phyloP scores from a whole-genome alignment of 2,797 vertebrate species.

The Vipera ursinii region DNA sequence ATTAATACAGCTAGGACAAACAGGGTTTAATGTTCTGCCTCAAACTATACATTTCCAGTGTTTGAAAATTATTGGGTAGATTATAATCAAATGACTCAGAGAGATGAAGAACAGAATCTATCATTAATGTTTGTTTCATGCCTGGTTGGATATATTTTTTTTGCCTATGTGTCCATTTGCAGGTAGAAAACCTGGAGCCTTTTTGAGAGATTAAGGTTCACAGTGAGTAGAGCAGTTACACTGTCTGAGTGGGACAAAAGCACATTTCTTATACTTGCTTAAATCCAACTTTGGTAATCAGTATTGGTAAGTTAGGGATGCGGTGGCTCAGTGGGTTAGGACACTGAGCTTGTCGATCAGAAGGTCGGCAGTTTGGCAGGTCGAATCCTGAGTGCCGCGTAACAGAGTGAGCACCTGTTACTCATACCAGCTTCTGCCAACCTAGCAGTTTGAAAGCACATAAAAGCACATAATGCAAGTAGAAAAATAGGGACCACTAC shows the following conservation, averaged over 20 bases:
- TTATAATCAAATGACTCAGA: background rate
- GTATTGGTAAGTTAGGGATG: background rate
- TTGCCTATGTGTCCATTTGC: background rate
- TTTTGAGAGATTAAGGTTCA: background rate
- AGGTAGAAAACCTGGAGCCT: background rate
- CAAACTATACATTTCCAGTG: background rate
- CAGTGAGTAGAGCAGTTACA: background rate
- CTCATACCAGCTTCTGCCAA: too few species aligned
- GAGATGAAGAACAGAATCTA: background rate
- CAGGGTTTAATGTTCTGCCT: background rate
- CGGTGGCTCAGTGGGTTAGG: too few species aligned
- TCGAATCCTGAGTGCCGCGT: too few species aligned
- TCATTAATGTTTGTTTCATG: background rate
- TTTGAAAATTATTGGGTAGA: background rate
- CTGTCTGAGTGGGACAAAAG: background rate
- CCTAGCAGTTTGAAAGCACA: too few species aligned
- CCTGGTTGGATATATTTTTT: background rate
- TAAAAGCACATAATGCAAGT: too few species aligned
- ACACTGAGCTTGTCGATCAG: too few species aligned
- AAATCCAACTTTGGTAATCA: too few species aligned
- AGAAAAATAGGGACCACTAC: too few species aligned
- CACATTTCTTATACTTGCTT: too few species aligned
- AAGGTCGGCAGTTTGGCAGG: too few species aligned
- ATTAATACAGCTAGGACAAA: too few species aligned
- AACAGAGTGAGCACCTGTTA: too few species aligned